Evolutionary conservation across 2,888 invertebrate genomes (phyloP), one percentile per base, ranked within the genome.

Genomic region (Conus canariensis): DNA sequence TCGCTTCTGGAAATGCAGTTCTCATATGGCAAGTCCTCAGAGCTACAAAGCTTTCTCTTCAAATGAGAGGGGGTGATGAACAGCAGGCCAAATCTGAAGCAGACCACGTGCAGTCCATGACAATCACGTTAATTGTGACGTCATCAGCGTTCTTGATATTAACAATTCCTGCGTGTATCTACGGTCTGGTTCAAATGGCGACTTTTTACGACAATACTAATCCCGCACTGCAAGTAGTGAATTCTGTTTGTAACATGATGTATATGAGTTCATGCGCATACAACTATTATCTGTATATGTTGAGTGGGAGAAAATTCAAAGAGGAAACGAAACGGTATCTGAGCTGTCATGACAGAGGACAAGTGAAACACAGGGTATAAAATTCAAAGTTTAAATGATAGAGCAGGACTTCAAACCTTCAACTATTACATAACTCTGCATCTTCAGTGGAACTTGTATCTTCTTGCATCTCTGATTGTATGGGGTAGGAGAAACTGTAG

Each of bases 261-360:
- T 56, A 10, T 19, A 22, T 19, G 58, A 83, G 82, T 83, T 12
- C n/a, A 19, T 25, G 82, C 19, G 56, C 82, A 1, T n/a, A 12
- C 82, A 83, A 83, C 22, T 83, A 22, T 56, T 83, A 83, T 22
- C 58, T 83, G 19, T 83, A 83, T 83, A 8, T 83, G n/a, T 22
- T 83, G 82, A 58, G 56, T 58, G 82, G 82, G 9, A 83, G 58
- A 8, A 83, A 83, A 58, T 83, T 83, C 82, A 56, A 58, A 58
- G 8, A 56, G 58, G 82, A 83, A 56, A 8, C 82, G 22, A 83
- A 58, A 19, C 82, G 82, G 5, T 80, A 14, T 5, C 45, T 80
- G 45, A 19, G 16, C 3, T 74, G 60, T 64, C 60, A 64, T 10
- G 12, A 64, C 12, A 64, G 16, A 64, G 2, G 60, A 64, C 7